These are phyloP conservation scores for Lophotriccus pileatus DNA, from an alignment of 2,797 vertebrate genomes.

Conservation along the genomic window DNA sequence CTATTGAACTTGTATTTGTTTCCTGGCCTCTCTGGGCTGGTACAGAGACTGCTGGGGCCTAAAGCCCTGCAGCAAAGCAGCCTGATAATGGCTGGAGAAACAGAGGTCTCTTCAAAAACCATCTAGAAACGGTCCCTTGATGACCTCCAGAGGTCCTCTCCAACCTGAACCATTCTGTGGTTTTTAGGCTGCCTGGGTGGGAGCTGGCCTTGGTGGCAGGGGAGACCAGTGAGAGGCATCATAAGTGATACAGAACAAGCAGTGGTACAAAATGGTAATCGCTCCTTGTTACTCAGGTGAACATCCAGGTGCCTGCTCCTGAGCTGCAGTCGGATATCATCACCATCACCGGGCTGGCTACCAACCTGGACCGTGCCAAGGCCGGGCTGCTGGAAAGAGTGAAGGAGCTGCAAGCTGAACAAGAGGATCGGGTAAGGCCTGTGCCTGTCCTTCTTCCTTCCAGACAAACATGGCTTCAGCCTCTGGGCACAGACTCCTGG, in stretches of 20 bases:
- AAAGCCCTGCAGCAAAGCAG: not conserved
- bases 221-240: not conserved
- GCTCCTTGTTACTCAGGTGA: slow-evolving; percentile 77
- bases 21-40: not conserved
- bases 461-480: not conserved
- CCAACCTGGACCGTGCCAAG: slow-evolving; percentile 91
- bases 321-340: slow-evolving; percentile 93
- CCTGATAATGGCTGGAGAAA: not conserved
- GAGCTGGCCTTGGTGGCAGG: not conserved
- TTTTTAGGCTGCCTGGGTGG: not conserved
- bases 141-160: not conserved
- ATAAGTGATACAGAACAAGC: not conserved
- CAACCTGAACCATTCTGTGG: not conserved
- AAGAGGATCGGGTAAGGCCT: slow-evolving; percentile 90
- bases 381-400: slow-evolving; percentile 91
- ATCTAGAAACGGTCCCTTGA: not conserved
- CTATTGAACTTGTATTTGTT: not conserved
- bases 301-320: slow-evolving; percentile 97
- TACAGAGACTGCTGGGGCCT: not conserved
- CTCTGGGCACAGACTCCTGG: not conserved
- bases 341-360: slow-evolving; percentile 89
- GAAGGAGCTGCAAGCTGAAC: slow-evolving; percentile 93
- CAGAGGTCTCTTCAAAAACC: not conserved
- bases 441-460: not conserved
- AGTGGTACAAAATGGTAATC: not conserved